These are phyloP conservation scores for Vanacampus margaritifer DNA, from an alignment of 2,113 vertebrate genomes.

Conservation along the genomic window DNA sequence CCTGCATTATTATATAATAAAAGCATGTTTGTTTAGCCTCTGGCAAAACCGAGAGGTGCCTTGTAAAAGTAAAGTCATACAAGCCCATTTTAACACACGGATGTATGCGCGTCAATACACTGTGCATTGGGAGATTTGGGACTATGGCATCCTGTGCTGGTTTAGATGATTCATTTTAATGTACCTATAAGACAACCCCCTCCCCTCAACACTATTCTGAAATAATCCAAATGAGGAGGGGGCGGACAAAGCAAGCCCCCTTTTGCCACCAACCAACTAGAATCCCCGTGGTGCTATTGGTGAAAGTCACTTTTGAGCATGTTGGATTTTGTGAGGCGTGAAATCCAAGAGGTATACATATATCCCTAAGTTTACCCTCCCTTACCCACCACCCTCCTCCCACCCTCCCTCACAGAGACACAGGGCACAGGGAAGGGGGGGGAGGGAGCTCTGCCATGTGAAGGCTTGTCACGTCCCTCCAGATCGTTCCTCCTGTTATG, in stretches of 20 bases:
- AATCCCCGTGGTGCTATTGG: conserved; percentile 54
- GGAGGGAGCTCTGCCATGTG: conserved; percentile 50
- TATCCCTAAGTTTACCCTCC: conserved; percentile 71
- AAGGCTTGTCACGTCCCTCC: conserved; percentile 66
- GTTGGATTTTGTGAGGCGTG: conserved; percentile 68
- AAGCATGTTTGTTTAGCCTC: conserved; percentile 50
- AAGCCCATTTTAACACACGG: conserved; percentile 30
- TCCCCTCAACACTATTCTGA: conserved; percentile 33
- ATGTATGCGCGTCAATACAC: conserved; percentile 31
- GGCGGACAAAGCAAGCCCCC: conserved; percentile 31
- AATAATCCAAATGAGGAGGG: conserved; percentile 31
- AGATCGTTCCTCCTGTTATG: conserved; percentile 69
- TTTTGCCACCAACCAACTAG: conserved; percentile 26
- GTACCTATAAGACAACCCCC: conserved; percentile 38
- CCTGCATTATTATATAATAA: conserved; percentile 49
- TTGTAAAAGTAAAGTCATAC: conserved; percentile 11
- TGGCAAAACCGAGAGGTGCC: conserved; percentile 23
- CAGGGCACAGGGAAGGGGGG: conserved; percentile 59
- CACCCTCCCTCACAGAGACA: conserved; percentile 73
- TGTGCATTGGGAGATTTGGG: conserved; percentile 45
- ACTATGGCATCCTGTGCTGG: conserved; percentile 57
- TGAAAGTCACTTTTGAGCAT: conserved; percentile 57
- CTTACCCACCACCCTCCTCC: conserved; percentile 60
- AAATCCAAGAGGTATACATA: conserved; percentile 67
- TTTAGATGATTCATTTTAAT: conserved; percentile 48